A percentile compares a stretch with the other conserved stretches of the same genome.
These are phyloP conservation scores for Spea multiplicata DNA, from an alignment of 2,113 vertebrate species.

Conservation along the genomic window DNA sequence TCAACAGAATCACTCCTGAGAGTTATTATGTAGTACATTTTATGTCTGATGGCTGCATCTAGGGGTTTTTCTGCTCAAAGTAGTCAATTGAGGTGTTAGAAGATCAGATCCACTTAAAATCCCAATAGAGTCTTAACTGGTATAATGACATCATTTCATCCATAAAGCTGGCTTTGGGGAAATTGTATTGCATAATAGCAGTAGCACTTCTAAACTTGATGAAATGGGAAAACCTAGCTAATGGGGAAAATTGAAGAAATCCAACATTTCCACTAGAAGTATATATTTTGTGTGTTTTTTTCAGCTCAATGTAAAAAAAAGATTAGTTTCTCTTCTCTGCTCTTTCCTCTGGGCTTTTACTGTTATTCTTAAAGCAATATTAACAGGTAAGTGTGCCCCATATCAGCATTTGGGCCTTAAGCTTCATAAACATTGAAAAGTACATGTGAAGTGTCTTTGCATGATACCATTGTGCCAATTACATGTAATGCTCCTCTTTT, in stretches of 20 bases:
- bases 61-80: constrained; percentile 13
- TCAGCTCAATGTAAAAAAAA: too few species aligned
- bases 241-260: background rate
- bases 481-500: too few species aligned
- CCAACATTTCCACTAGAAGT: background rate
- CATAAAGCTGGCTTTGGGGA: background rate
- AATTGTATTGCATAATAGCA: constrained; percentile 5
- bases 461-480: too few species aligned
- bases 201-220: background rate
- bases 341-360: too few species aligned
- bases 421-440: too few species aligned
- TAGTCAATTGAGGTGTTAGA: constrained; percentile 14
- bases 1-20: constrained; percentile 8
- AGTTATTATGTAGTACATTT: background rate
- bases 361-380: too few species aligned
- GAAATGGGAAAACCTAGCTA: background rate
- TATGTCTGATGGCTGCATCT: constrained; percentile 5
- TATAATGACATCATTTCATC: constrained; percentile 23
- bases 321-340: too few species aligned
- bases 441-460: too few species aligned
- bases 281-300: too few species aligned
- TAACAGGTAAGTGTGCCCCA: too few species aligned
- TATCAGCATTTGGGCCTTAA: too few species aligned
- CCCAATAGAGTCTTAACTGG: background rate
- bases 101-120: constrained; percentile 23